Base-by-base conservation (phyloP, 1,140 invertebrate species). In the Drepana arcuata region DNA sequence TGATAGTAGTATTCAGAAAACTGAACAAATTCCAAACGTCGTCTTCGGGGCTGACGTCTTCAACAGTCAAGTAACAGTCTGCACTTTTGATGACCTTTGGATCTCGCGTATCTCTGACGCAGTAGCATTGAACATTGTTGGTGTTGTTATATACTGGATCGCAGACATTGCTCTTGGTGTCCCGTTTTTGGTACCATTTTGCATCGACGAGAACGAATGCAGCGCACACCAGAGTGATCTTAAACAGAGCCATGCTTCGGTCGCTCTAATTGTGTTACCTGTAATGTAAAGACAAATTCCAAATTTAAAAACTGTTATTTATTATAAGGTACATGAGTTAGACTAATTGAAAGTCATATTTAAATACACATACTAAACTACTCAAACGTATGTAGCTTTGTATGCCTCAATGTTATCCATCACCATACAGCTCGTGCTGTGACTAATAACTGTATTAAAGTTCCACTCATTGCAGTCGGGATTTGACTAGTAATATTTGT, bases 11-110 rank as follows among this genome's bases (percentile, higher is more conserved):
- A 29, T 86, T 85, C 50, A 93, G 87, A 6, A 87, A 86, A 14
- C 70, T 71, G 62, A 93, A 92, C 36, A 85, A 68, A 2, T 74
- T 67, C 91, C 91, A 93, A 11, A 85, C 84, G 0, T 80, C 68
- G 47, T 91, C 87, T 30, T 88, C 85, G 13, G 59, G 57, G 1
- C 73, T 59, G 25, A 90, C 64, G 7, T 83, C 83, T 33, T 86
- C 75, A 13, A 84, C 84, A 46, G 90, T 86, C 1, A 91, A 67
- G 55, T 86, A 84, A 50, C 88, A 91, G 43, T 84, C 85, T 24
- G 73, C 78, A 28, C 50, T 66, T 33, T 38, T 47, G 1, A 72
- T 47, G 14, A 54, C 43, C 11, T 58, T 23, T 3, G 32, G 26
- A 3, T 67, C 32, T 13, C 36, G 30, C 3, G 26, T 40, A n/a